Conservation (phyloP, 2,797 vertebrate genomes). For the Aphelocoma californica region DNA sequence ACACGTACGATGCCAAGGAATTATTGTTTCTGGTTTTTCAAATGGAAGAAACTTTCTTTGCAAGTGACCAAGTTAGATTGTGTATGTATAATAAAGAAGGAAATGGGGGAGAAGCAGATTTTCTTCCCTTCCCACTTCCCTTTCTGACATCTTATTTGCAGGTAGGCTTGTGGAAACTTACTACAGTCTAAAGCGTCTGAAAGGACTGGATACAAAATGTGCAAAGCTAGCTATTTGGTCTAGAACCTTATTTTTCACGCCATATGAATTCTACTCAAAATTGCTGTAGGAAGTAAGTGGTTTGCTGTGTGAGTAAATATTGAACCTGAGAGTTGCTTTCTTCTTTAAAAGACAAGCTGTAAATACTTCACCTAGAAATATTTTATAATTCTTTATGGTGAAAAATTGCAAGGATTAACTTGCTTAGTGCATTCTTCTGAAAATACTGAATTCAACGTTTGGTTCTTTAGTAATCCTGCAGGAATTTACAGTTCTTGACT, state of each 20-base stretch:
- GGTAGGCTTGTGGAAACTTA: not conserved
- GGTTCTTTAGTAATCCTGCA: not conserved
- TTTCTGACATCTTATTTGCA: not conserved
- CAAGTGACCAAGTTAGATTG: not conserved
- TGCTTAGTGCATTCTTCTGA: not conserved
- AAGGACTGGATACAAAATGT: not conserved
- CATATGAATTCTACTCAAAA: not conserved
- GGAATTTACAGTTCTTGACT: not conserved
- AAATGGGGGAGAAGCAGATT: not conserved
- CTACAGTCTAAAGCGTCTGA: not conserved
- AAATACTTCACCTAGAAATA: not conserved
- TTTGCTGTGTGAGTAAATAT: not conserved
- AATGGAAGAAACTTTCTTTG: not conserved
- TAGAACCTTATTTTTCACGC: not conserved
- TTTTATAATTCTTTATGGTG: not conserved
- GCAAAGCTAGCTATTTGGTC: not conserved
- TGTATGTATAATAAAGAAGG: not conserved
- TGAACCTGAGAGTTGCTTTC: not conserved
- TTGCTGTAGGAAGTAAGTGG: not conserved
- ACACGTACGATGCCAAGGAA: not conserved
- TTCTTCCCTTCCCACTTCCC: not conserved
- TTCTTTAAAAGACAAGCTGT: not conserved
- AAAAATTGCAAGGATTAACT: not conserved
- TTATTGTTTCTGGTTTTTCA: not conserved
- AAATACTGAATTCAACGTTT: not conserved